Evolutionary conservation across 2,888 invertebrate species (phyloP).

Genomic region (Caprella mutica): DNA sequence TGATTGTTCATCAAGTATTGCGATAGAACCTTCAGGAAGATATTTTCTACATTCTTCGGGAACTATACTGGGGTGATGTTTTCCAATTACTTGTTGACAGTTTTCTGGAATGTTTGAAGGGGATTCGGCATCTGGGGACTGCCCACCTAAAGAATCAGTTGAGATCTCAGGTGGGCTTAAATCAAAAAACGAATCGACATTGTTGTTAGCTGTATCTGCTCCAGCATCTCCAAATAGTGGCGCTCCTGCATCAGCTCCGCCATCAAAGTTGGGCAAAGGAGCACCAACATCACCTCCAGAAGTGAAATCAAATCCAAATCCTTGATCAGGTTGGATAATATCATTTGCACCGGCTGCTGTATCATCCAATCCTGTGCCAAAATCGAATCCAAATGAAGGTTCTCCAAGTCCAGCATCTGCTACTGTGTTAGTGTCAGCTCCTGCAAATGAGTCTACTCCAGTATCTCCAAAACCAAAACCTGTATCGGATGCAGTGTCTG

Average conservation of each 20-base stretch:
- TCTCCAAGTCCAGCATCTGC: not conserved
- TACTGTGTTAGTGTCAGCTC: too few relatives aligned
- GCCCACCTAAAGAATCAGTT: not conserved
- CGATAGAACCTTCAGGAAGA: too few relatives aligned
- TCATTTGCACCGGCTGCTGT: too few relatives aligned
- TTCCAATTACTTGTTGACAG: too few relatives aligned
- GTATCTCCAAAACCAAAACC: not conserved
- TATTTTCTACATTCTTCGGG: too few relatives aligned
- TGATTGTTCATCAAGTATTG: too few relatives aligned
- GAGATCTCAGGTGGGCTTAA: conserved; percentile 7
- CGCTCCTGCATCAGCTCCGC: not conserved
- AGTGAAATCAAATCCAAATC: not conserved
- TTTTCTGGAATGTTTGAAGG: not conserved
- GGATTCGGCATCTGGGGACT: not conserved
- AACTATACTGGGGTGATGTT: too few relatives aligned
- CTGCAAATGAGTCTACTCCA: too few relatives aligned
- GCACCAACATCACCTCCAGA: not conserved
- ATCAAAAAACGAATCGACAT: conserved; percentile 5
- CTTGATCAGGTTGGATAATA: too few relatives aligned
- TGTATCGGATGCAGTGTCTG: not conserved
- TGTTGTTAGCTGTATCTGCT: too few relatives aligned
- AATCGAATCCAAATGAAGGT: not conserved
- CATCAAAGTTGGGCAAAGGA: conserved; percentile 6
- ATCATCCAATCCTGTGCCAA: too few relatives aligned
- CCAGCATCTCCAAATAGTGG: too few relatives aligned